Base-by-base conservation (phyloP, 1,140 invertebrate genomes). In the Caenorhabditis briggsae region DNA sequence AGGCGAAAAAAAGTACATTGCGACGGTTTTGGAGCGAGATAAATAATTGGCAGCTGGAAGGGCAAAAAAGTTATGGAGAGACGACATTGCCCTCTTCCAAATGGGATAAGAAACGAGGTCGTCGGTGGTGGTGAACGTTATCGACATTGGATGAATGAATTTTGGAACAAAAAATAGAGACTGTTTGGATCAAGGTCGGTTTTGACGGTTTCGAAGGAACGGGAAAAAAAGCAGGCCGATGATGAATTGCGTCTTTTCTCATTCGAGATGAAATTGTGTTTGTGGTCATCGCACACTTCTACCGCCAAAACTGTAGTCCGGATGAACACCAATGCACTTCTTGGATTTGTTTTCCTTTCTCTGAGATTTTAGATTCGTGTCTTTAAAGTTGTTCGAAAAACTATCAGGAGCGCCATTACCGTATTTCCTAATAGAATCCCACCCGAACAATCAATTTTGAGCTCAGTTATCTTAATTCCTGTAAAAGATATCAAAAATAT, bases 211-310 rank as follows among this genome's bases (percentile, higher is more conserved):
- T 53, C 50, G 50, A 58, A 58, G 18, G 56, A 58, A 58, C 33
- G 33, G 33, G 33, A 33, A 33, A 33, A 33, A 20, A 78, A n/a
- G 70, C 46, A 74, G 65, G 65, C 16, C 70, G 70, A 78, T 50
- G 70, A 78, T 78, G 70, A 78, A 78, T 78, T 78, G 70, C 70
- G 70, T 78, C 70, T 78, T 78, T 78, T 50, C 70, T 78, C 70
- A 78, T 78, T 78, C 18, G 70, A 70, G 41, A 70, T 70, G 65
- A 46, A 70, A 46, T 70, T 78, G 46, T 78, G 70, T 78, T 78
- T 3, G 33, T 78, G n/a, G 70, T 50, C 46, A 78, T 16, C 70
- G 46, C 70, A 74, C 65, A 50, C 46, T 78, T 78, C 70, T 50
- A 78, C 70, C 43, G 70, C 70, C 70, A n/a, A 70, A 25, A 43